Percentiles rank a stretch among this genome's conserved stretches.
These are phyloP conservation scores for Sanderia malayensis DNA, from an alignment of 30 jellyfish, hydroid and myxozoan species.

Conservation along the genomic window DNA sequence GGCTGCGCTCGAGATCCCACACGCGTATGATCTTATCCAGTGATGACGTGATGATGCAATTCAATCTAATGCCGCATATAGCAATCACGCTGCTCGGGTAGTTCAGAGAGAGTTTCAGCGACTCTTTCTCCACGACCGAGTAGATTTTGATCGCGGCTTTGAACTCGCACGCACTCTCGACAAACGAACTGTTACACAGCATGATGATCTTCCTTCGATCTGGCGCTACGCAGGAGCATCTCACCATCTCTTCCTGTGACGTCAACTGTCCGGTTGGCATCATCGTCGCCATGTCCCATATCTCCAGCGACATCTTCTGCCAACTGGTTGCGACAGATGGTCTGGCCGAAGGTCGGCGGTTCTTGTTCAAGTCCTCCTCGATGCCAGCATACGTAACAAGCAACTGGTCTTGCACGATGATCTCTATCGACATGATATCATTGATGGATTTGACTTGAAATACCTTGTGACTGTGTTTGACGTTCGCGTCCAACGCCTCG, in stretches of 20 bases:
- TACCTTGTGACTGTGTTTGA: constrained; percentile 4
- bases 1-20: constrained; percentile 66
- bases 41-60: constrained; percentile 51
- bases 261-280: constrained; percentile 19
- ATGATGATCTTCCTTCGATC: constrained; percentile 29
- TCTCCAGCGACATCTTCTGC: constrained; percentile 50
- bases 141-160: constrained; percentile 31
- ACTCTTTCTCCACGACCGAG: constrained; percentile 27
- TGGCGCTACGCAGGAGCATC: constrained; percentile 57
- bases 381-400: constrained; percentile 39
- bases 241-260: constrained; percentile 29
- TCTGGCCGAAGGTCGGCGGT: constrained; percentile 44
- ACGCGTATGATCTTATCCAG: constrained; percentile 60
- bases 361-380: constrained; percentile 21
- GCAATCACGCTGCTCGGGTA: constrained; percentile 51
- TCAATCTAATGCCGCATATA: constrained; percentile 38
- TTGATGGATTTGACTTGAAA: constrained; percentile 24
- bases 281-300: constrained; percentile 58
- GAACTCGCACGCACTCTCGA: constrained; percentile 50
- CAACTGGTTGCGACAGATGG: constrained; percentile 59
- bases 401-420: constrained; percentile 15
- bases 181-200: constrained; percentile 42
- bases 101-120: constrained; percentile 19
- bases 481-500: constrained; percentile 21
- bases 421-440: constrained; percentile 45